Base-by-base conservation (phyloP, 2,113 vertebrate genomes). In the Anhinga anhinga region DNA sequence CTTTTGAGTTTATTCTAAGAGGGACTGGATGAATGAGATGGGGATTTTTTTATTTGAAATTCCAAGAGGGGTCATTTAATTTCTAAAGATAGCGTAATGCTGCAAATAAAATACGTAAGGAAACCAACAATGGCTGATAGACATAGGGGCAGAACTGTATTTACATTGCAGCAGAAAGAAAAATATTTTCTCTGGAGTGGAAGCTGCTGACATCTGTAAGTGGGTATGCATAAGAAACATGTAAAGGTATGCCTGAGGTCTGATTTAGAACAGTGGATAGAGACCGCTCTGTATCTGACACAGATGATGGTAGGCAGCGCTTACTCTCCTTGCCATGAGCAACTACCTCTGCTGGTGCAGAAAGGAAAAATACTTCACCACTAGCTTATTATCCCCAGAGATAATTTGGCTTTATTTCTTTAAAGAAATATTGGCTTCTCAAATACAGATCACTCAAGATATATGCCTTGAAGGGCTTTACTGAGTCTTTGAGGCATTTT, bases 161-260 rank as follows among this genome's bases (percentile, higher is more conserved):
- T 76, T 52, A 71, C 15, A 29, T 34, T 52, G 34, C 36, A 70
- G 36, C 21, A 77, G 59, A 55, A 93, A 50, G 16, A 74, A 50
- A 73, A 85, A 62, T 7, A 27, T 45, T 67, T 94, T 59, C 36
- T 66, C 30, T 94, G 65, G 32, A 71, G 22, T 74, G 26, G 61
- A 94, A 95, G 34, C 44, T 85, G 84, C 70, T 85, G 70, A 61
- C 49, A 82, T 91, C 56, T 81, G 36, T 66, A 84, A 94, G 38
- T 72, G 21, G 12, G 9, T 69, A 63, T 40, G 34, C 36, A 34
- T 18, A 6, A 26, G 40, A 82, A 82, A 82, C 36, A 26, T 58
- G 38, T 36, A 59, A 42, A 79, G 21, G n/a, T 94, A 49, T 26
- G 13, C 15, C 74, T 49, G 70, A 79, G 18, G 15, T 89, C 34